Base-by-base conservation (phyloP, 2,797 vertebrate genomes). In the Acipenser oxyrinchus region DNA sequence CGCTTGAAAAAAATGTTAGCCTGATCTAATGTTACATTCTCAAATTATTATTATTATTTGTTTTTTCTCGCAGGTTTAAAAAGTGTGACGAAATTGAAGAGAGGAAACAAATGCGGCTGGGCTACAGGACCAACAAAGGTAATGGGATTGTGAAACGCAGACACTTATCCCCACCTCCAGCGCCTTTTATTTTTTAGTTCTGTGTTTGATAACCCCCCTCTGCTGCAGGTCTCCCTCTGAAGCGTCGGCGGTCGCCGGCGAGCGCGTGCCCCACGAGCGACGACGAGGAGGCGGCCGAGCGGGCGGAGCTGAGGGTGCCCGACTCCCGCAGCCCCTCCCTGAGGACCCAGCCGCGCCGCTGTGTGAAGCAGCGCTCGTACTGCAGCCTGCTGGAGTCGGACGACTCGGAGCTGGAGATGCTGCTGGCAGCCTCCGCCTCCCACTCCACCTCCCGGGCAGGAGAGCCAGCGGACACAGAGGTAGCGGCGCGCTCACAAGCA, bases 51-150 rank as follows among this genome's bases (percentile, higher is more conserved):
- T 18, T 18, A 18, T 18, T 55, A 65, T 48, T 72, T 71, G 48
- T 71, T 58, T 68, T 49, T 70, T 68, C 68, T 67, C 74, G 48
- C 80, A 95, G 94, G 78, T 93, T 90, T 77, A 94, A 95, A 79
- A 88, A 91, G 69, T 97, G 94, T 74, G 94, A 95, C 81, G 90
- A 92, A 76, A 94, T 97, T 66, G 93, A 96, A 76, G 93, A 93
- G 64, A 88, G 92, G 67, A 93, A 95, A 78, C 92, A 92, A 51
- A 84, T 92, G 37, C 88, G 94, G 10, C 77, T 93, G 23, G 90
- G 84, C 69, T 85, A 85, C 58, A 88, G 86, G 77, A 70, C 90
- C 8, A 90, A 90, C 61, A 95, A 93, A 93, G 91, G 94, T 94
- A 81, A 75, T 60, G 52, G 23, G 23, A 37, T 37, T 37, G 23